Evolutionary conservation across 2,113 vertebrate genomes (phyloP).

Genomic region (Sander lucioperca): DNA sequence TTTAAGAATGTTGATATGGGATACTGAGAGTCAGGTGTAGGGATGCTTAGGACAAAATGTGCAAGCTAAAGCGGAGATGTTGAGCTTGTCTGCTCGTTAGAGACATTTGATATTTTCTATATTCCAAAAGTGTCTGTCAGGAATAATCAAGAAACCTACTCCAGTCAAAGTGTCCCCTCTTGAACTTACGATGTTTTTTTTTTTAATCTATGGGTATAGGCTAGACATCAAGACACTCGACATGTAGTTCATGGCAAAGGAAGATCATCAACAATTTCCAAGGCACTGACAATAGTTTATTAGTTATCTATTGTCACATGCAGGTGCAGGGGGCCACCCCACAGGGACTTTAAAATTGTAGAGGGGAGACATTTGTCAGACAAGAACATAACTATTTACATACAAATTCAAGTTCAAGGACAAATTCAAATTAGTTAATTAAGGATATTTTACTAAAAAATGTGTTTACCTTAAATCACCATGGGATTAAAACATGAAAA

Average conservation of each 20-base stretch:
- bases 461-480: neutral
- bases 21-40: conserved; percentile 42
- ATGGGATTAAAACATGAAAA: neutral
- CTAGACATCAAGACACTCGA: neutral
- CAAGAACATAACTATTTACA: neutral
- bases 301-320: neutral
- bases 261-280: neutral
- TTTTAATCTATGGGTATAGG: neutral
- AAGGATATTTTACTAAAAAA: neutral
- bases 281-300: neutral
- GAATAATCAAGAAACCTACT: neutral
- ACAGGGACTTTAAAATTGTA: no score
- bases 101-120: conserved; percentile 50
- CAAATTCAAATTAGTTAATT: neutral
- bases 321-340: neutral
- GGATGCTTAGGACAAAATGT: conserved; percentile 46
- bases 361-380: neutral
- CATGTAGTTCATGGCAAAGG: neutral
- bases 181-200: neutral
- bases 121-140: conserved; percentile 13
- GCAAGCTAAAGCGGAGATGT: conserved; percentile 25
- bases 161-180: neutral
- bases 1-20: conserved; percentile 45
- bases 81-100: neutral
- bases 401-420: neutral